A percentile compares a stretch with the other conserved stretches of the same genome.
These are phyloP conservation scores for Tolypeutes matacus DNA, from an alignment of 2,797 vertebrate species.

Conservation along the genomic window DNA sequence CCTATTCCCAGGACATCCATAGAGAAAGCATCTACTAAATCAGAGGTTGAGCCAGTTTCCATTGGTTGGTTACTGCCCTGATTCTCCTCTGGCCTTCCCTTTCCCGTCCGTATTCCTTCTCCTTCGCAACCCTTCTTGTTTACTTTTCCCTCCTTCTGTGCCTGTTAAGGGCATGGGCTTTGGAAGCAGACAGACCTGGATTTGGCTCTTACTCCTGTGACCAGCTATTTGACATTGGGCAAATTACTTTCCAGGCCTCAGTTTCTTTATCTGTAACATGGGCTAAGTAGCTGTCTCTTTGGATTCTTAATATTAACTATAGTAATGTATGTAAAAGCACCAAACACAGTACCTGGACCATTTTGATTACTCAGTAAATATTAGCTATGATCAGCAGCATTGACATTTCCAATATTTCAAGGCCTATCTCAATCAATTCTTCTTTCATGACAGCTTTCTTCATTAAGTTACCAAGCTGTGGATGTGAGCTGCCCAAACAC, in stretches of 20 bases:
- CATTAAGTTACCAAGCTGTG: not conserved
- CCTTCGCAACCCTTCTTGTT: not conserved
- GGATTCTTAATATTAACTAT: not conserved
- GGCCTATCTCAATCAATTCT: not conserved
- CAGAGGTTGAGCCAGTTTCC: not conserved
- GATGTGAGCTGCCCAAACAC: not conserved
- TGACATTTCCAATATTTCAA: slow-evolving; percentile 14
- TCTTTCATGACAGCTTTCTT: not conserved
- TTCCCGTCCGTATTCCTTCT: not conserved
- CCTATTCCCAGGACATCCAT: not conserved
- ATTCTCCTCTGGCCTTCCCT: not conserved
- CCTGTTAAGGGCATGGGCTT: not conserved
- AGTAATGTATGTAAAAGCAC: not conserved
- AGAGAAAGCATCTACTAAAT: not conserved
- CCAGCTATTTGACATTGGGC: not conserved
- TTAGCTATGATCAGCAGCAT: not conserved
- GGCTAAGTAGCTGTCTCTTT: not conserved
- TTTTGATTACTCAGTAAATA: not conserved
- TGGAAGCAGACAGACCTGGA: not conserved
- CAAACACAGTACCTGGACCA: not conserved
- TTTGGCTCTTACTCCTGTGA: not conserved
- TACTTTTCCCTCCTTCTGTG: not conserved
- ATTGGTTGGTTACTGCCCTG: not conserved
- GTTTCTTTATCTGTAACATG: not conserved
- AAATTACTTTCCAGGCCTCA: not conserved